Evolutionary conservation across 2,797 vertebrate species (phyloP).

Genomic region (Dendrocincla fuliginosa): DNA sequence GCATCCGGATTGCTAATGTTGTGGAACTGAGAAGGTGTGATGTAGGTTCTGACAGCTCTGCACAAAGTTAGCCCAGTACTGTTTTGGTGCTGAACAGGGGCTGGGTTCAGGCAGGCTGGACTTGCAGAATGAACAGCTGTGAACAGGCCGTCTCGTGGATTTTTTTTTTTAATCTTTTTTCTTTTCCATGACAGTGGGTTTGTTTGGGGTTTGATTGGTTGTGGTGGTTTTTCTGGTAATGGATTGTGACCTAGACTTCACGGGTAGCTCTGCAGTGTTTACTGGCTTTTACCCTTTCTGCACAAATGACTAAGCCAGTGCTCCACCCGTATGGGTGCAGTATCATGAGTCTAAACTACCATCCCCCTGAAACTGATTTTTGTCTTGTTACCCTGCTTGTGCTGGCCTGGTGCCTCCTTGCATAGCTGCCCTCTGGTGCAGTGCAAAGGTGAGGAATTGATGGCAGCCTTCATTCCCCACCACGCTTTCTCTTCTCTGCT

Average conservation of each 20-base stretch:
- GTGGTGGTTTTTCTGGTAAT: background rate
- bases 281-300: background rate
- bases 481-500: background rate
- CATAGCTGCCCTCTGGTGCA: background rate
- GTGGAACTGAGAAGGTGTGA: fast-evolving
- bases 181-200: background rate
- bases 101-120: background rate
- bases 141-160: background rate
- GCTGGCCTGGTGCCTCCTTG: background rate
- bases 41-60: background rate
- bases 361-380: background rate
- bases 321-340: background rate
- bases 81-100: background rate
- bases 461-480: background rate
- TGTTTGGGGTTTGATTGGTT: background rate
- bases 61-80: background rate
- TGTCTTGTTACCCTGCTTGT: background rate
- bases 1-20: background rate
- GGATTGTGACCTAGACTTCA: background rate
- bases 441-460: background rate
- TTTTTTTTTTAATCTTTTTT: too few species aligned
- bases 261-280: background rate
- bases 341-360: background rate
- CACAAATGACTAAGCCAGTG: background rate
- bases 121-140: background rate